Evolutionary conservation across 1,140 invertebrate species (phyloP).

Genomic region (Cotesia chilonis): DNA sequence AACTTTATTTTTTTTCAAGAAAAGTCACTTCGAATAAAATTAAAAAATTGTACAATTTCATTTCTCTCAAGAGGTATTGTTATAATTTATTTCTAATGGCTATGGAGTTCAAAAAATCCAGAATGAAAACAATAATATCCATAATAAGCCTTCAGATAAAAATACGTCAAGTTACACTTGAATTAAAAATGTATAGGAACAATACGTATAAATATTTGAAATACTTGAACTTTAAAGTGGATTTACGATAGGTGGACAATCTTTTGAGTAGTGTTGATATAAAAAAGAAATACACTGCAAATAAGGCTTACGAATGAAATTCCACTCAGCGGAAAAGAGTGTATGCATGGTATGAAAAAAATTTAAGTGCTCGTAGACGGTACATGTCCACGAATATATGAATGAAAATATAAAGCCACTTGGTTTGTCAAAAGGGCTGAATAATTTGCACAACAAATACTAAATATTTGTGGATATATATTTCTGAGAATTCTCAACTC

Average conservation of each 20-base stretch:
- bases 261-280: not conserved
- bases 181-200: no score
- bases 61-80: no score
- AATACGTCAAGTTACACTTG: no score
- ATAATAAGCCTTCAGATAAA: no score
- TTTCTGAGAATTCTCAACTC: not conserved
- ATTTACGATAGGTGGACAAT: not conserved
- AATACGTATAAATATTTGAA: not conserved
- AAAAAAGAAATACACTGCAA: not conserved
- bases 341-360: not conserved
- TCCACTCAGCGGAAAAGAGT: not conserved
- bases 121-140: no score
- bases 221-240: not conserved
- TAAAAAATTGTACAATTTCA: no score
- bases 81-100: no score
- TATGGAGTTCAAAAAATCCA: no score
- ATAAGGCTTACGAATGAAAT: slow-evolving; percentile 24
- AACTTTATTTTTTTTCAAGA: no score
- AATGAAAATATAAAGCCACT: slow-evolving; percentile 31
- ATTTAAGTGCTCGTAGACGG: slow-evolving; percentile 23
- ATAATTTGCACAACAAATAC: not conserved
- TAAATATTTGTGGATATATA: not conserved
- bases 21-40: no score
- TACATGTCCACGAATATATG: slow-evolving; percentile 36
- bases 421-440: slow-evolving; percentile 6